Base-by-base conservation (phyloP, 2,888 invertebrate genomes). In the Dilophus febrilis region DNA sequence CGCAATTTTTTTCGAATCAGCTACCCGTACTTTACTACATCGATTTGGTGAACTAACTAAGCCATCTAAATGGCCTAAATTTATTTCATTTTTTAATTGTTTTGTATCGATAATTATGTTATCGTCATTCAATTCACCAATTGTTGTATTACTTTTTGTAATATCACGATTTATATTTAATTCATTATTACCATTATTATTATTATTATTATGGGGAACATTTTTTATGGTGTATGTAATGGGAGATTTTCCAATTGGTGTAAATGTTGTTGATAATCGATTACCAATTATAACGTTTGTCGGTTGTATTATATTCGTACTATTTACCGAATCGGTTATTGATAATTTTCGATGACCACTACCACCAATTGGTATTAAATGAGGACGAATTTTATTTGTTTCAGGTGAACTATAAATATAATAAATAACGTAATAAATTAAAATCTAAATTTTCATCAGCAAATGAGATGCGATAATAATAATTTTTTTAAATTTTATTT, bases 1-100 rank as follows among this genome's bases (percentile, higher is more conserved):
- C 53, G 79, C 71, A 58, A 86, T 75, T 64, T 84, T 84, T 53
- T 68, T 73, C 42, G 76, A 70, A 64, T 83, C 78, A 12, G 77
- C 75, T 42, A 73, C 66, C 48, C 71, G 65, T 45, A 77, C 72
- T 55, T 72, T 72, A 45, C 73, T 70, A 46, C 74, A 65, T 19
- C 72, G 68, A 44, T 66, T 56, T 16, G 77, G 77, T 32, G 75
- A 73, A 47, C 73, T 73, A 35, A 85, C 68, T 51, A 78, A 68
- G 38, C 67, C 66, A 63, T 83, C 82, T 44, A 83, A 67, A 34
- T 73, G 71, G 44, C 80, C 78, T 44, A 77, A 64, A 38, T 53
- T 51, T 27, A 45, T 34, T 38, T 50, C 49, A 33, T 49, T 51
- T 41, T 47, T 49, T 42, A 48, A 48, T 53, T 58, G 56, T 51